phyloP scores from a whole-genome alignment of 2,888 invertebrate species.

The Maniola hyperantus region DNA sequence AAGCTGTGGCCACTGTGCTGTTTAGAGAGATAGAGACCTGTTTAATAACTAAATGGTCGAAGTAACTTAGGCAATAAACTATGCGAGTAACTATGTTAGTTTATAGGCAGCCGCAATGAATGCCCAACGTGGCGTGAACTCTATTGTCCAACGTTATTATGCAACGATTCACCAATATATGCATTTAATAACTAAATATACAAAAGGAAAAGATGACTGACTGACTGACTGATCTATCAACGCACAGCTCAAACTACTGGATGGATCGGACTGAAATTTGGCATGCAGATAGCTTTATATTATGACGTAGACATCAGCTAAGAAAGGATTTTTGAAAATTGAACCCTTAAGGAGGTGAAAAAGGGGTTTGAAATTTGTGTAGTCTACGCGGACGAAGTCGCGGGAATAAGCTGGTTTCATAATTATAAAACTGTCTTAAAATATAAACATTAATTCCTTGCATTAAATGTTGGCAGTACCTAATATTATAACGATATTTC shows the following conservation, averaged over 20 bases:
- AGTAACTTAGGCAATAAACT: conserved; percentile 28
- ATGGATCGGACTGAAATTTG: no score
- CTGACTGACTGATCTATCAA: no score
- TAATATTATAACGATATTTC: neutral
- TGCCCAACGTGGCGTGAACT: conserved; percentile 33
- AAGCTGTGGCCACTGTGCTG: neutral
- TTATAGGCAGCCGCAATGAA: conserved; percentile 40
- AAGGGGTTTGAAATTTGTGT: no score
- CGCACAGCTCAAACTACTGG: no score
- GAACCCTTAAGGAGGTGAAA: no score
- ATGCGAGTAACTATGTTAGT: conserved; percentile 37
- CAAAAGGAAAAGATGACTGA: no score
- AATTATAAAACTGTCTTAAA: neutral
- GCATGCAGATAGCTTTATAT: no score
- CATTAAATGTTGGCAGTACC: neutral
- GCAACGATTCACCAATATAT: conserved; percentile 27
- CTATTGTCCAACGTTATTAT: conserved; percentile 36
- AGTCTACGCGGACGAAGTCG: no score
- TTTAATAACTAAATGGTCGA: conserved; percentile 26
- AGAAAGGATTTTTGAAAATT: no score
- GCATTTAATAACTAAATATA: conserved; percentile 25
- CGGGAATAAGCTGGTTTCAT: no score
- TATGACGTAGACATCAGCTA: no score
- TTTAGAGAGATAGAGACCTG: neutral
- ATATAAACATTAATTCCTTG: neutral